phyloP scores from a whole-genome alignment of 1,140 invertebrate genomes.

The Plutomurus gul region DNA sequence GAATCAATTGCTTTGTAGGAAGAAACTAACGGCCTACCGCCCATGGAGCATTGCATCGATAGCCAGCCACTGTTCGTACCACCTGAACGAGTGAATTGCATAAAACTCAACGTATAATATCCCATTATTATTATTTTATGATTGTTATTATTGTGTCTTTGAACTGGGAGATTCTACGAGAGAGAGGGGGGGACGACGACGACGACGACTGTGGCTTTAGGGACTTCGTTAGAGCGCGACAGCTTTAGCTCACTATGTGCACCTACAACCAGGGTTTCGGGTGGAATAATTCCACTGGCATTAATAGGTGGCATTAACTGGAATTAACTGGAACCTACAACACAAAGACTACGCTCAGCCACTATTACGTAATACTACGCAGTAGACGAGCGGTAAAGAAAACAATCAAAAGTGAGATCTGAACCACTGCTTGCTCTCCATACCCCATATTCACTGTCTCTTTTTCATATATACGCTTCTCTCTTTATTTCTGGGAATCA shows the following conservation, averaged over 20 bases:
- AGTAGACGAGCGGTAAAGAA: background rate
- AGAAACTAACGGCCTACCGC: background rate
- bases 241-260: too few relatives aligned
- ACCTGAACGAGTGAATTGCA: background rate
- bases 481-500: background rate
- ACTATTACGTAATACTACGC: background rate
- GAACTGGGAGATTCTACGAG: background rate
- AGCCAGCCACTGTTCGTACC: background rate
- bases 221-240: too few relatives aligned
- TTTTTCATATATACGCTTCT: background rate
- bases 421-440: slow-evolving; percentile 18
- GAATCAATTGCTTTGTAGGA: too few relatives aligned
- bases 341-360: background rate
- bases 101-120: background rate
- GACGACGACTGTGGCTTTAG: too few relatives aligned
- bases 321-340: too few relatives aligned
- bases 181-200: background rate
- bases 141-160: background rate
- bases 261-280: too few relatives aligned
- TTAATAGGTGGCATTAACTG: too few relatives aligned
- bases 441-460: background rate
- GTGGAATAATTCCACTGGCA: too few relatives aligned
- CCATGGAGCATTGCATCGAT: background rate
- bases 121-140: background rate
- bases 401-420: too few relatives aligned